Conservation (phyloP, 1,140 invertebrate genomes). For the Nephila pilipes region DNA sequence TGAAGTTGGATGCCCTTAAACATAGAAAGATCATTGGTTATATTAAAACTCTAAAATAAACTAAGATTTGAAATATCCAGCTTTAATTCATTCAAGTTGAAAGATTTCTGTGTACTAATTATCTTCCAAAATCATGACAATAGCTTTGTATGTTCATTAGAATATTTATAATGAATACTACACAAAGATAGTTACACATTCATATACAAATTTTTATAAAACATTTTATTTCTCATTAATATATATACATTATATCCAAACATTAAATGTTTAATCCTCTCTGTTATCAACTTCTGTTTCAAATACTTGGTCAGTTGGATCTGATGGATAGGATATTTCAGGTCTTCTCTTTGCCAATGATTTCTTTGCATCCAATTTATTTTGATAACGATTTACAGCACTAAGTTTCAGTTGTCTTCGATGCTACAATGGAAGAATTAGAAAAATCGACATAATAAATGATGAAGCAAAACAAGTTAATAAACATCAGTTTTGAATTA, state of each 20-base stretch:
- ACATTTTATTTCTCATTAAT: not conserved
- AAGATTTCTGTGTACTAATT: too few relatives aligned
- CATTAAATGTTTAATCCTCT: not conserved
- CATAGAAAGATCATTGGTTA: too few relatives aligned
- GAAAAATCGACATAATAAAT: not conserved
- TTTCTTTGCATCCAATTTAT: constrained; percentile 89
- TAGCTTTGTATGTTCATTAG: too few relatives aligned
- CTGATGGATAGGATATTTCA: constrained; percentile 86
- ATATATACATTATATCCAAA: not conserved
- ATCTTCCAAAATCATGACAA: too few relatives aligned
- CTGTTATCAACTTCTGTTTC: constrained; percentile 80
- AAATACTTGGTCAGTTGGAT: constrained; percentile 86
- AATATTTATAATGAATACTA: too few relatives aligned
- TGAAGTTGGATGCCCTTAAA: too few relatives aligned
- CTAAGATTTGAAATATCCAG: too few relatives aligned
- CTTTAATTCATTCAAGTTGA: too few relatives aligned
- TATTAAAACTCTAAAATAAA: too few relatives aligned
- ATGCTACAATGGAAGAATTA: constrained; percentile 82
- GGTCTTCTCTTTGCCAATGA: constrained; percentile 87
- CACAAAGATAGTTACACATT: too few relatives aligned
- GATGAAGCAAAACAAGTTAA: too few relatives aligned
- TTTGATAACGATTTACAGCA: constrained; percentile 89
- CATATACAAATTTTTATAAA: not conserved
- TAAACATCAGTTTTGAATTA: too few relatives aligned
- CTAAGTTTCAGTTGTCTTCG: constrained; percentile 86